Percentiles rank a stretch among this genome's conserved stretches.
These are phyloP conservation scores for Antechinus stuartii DNA, from an alignment of 2,113 vertebrate species.

Conservation along the genomic window DNA sequence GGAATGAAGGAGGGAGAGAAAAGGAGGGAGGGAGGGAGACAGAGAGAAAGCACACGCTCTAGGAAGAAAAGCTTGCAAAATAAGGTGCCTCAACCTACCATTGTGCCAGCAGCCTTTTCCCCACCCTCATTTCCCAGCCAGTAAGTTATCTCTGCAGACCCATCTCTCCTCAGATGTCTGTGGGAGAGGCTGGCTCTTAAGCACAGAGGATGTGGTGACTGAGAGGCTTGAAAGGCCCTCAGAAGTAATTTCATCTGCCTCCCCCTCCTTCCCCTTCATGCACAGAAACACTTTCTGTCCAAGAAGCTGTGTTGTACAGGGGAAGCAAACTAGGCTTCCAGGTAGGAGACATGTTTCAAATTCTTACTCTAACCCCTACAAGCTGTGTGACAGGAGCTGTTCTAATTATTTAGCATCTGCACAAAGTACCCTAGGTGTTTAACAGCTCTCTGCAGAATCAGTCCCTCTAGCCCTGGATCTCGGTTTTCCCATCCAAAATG, in stretches of 20 bases:
- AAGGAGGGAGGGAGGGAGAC: no score
- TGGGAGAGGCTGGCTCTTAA: conserved; percentile 41
- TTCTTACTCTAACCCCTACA: background rate
- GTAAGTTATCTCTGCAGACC: background rate
- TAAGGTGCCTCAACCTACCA: background rate
- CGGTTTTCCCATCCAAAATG: background rate
- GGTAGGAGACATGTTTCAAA: background rate
- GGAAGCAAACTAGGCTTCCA: background rate
- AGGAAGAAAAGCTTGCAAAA: background rate
- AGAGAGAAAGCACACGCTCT: background rate
- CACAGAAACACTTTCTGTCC: background rate
- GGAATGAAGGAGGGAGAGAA: no score
- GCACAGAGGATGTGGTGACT: conserved; percentile 54
- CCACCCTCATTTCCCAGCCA: background rate
- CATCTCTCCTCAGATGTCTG: background rate
- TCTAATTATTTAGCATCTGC: background rate
- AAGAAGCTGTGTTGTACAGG: background rate
- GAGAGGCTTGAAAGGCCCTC: background rate
- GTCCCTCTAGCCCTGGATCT: background rate
- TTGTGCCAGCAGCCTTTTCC: background rate
- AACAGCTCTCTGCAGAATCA: background rate
- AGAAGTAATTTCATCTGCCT: background rate
- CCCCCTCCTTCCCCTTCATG: background rate
- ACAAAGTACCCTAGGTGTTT: background rate
- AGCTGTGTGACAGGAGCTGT: background rate